Base-by-base conservation (phyloP, 2,113 vertebrate species). In the Uria aalge region DNA sequence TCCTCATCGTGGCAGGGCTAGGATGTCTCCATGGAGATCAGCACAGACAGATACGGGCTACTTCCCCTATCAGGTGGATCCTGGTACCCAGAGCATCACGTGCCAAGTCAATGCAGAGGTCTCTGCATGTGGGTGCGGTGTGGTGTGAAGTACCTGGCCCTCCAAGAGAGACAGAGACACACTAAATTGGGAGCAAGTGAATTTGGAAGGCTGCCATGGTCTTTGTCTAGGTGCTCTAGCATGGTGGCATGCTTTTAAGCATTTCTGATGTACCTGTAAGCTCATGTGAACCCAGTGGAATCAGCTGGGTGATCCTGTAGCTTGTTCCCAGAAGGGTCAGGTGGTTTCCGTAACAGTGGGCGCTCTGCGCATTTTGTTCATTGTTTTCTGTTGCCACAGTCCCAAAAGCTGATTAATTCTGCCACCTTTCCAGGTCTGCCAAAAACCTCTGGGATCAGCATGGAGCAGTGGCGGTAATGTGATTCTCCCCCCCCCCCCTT, bases 401-500 rank as follows among this genome's bases (percentile, higher is more conserved):
- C 50, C 50, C 66, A 90, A 71, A 90, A 90, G 36, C 48, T 79
- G 14, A 93, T 92, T 92, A 76, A 80, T 94, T 87, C 72, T 96
- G n/a, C 34, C 40, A 9, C 53, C 9, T 78, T 95, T 90, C 53
- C 77, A 97, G 96, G 68, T 96, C 96, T 88, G 95, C 95, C 63
- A 97, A 96, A 94, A 94, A 84, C 38, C 93, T 96, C 43, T 96
- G 95, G 95, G 94, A 95, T 77, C 94, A 97, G 71, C 96, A 95
- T 1, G 84, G 3, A 85, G 93, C 95, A 73, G 91, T 67, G n/a
- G 91, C 1, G 8, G 90, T 94, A 96, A 91, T 20, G 34, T 68
- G 69, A 48, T 21, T 59, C 57, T n/a, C 22, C 21, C n/a, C 19
- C 38, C 38, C 38, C 38, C 38, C 38, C 43, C 3, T 15, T 41